These are phyloP conservation scores for Arion vulgaris DNA, from an alignment of 1,140 invertebrate genomes.

Conservation along the genomic window DNA sequence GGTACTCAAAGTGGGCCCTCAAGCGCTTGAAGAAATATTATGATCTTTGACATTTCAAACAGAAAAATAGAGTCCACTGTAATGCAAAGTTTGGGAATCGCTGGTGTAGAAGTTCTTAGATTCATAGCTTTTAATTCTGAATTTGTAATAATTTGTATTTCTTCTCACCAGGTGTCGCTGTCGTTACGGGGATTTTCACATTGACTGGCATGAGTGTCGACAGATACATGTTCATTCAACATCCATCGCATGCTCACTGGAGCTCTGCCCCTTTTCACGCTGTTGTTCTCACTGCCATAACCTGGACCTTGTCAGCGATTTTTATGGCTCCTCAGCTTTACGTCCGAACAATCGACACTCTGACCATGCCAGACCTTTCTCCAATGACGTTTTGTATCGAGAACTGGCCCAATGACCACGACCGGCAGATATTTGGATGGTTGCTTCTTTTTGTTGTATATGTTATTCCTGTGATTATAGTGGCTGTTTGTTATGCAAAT, in stretches of 20 bases:
- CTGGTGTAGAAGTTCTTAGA: too few species aligned
- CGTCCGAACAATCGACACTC: slow-evolving; percentile 70
- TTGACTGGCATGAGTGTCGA: slow-evolving; percentile 87
- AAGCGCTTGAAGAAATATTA: too few species aligned
- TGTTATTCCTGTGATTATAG: slow-evolving; percentile 73
- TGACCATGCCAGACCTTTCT: slow-evolving; percentile 44
- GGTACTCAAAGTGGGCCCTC: too few species aligned
- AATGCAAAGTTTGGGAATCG: too few species aligned
- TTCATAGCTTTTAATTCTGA: too few species aligned
- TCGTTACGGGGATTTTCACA: slow-evolving; percentile 84
- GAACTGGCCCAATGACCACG: slow-evolving; percentile 67
- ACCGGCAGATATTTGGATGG: slow-evolving; percentile 73
- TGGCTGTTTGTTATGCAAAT: slow-evolving; percentile 74
- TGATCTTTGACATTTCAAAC: too few species aligned
- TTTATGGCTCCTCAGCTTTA: slow-evolving; percentile 81
- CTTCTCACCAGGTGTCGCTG: slow-evolving; percentile 79
- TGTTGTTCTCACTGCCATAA: slow-evolving; percentile 74
- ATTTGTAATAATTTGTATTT: too few species aligned
- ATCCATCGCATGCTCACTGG: slow-evolving; percentile 76
- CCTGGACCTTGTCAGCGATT: slow-evolving; percentile 79
- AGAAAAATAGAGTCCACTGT: too few species aligned
- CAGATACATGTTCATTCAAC: slow-evolving; percentile 82
- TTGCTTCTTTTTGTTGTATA: slow-evolving; percentile 75
- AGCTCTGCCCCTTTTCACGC: slow-evolving; percentile 78
- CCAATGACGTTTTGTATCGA: slow-evolving; percentile 77